phyloP scores from a whole-genome alignment of 2,797 vertebrate species.

The Syngnathus acus region DNA sequence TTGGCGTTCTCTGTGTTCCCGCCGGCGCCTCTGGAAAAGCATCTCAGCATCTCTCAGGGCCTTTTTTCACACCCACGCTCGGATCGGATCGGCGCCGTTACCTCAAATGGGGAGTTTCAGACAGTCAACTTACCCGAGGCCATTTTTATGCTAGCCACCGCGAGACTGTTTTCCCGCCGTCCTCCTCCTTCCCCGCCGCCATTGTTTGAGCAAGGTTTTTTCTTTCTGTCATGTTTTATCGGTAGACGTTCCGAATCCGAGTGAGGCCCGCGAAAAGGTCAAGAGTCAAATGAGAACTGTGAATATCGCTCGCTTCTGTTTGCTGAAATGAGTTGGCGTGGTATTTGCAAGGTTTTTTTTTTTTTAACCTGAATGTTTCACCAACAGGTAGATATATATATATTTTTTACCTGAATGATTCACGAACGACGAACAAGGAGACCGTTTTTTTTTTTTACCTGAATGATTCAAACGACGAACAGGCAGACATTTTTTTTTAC shows the following conservation, averaged over 20 bases:
- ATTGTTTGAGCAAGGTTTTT: constrained; percentile 65
- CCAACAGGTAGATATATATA: too few relatives aligned
- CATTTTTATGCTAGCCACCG: constrained; percentile 55
- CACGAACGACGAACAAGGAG: constrained; percentile 36
- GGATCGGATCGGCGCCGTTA: constrained; percentile 22
- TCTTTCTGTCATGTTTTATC: constrained; percentile 59
- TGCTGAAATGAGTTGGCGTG: constrained; percentile 52
- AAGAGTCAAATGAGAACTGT: constrained; percentile 64
- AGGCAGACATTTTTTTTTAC: neutral
- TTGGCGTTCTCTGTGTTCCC: constrained; percentile 27
- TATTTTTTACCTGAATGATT: constrained; percentile 38
- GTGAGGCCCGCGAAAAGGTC: constrained; percentile 60
- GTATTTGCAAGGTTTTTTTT: constrained; percentile 47
- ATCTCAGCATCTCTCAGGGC: constrained; percentile 53
- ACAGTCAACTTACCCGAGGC: constrained; percentile 57
- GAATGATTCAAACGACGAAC: too few relatives aligned
- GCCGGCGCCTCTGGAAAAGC: constrained; percentile 38
- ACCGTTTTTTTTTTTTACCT: constrained; percentile 30
- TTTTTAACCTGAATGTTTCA: neutral
- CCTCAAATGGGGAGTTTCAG: constrained; percentile 55
- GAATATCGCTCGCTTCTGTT: constrained; percentile 52
- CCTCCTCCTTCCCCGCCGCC: constrained; percentile 24
- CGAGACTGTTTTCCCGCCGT: constrained; percentile 48
- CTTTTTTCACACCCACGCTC: constrained; percentile 56
- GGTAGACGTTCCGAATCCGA: constrained; percentile 48